phyloP scores from a whole-genome alignment of 2,113 vertebrate genomes.

The Cavia aperea region DNA sequence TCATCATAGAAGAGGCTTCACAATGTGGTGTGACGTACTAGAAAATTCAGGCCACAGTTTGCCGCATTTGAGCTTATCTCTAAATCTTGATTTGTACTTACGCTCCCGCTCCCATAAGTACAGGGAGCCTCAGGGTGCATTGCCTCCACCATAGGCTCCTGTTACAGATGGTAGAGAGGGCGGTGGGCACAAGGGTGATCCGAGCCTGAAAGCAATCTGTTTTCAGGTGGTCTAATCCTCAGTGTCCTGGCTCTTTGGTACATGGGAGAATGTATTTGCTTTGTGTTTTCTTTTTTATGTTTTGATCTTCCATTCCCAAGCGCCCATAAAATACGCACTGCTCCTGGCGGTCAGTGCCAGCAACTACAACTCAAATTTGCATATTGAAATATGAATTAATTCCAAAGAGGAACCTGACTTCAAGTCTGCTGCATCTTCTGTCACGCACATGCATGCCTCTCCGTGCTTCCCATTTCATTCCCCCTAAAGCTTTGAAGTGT shows the following conservation, averaged over 20 bases:
- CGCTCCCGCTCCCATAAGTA: no score
- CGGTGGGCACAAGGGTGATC: background rate
- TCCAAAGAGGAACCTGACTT: background rate
- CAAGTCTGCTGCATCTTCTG: background rate
- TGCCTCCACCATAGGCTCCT: background rate
- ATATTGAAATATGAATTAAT: background rate
- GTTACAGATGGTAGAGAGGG: background rate
- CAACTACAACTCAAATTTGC: background rate
- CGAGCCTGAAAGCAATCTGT: background rate
- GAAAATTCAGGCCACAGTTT: background rate
- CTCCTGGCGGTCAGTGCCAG: constrained; percentile 7
- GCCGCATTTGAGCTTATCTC: background rate
- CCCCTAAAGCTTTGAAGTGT: constrained; percentile 43
- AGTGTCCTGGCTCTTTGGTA: background rate
- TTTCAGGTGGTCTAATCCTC: background rate
- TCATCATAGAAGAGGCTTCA: background rate
- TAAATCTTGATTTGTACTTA: background rate
- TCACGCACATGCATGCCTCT: background rate
- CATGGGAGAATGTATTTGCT: background rate
- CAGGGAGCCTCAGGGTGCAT: no score
- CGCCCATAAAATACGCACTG: background rate
- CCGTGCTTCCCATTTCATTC: background rate
- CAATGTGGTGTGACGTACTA: background rate
- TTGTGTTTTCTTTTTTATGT: background rate
- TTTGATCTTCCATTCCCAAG: background rate